phyloP scores from a whole-genome alignment of 2,113 vertebrate species.

The Leucosticte australis region DNA sequence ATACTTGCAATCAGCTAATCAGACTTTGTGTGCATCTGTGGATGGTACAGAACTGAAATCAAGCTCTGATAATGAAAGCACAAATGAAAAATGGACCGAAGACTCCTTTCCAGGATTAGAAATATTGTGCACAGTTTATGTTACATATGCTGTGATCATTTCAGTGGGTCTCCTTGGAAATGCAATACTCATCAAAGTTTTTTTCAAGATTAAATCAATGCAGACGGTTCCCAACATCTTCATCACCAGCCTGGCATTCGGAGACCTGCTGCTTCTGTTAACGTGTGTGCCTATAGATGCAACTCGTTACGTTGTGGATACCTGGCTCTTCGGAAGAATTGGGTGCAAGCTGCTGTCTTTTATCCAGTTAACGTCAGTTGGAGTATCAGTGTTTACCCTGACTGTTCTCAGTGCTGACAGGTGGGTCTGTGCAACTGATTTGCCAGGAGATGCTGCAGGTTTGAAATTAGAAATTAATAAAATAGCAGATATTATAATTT shows the following conservation, averaged over 20 bases:
- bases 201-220: conserved; percentile 83
- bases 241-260: conserved; percentile 82
- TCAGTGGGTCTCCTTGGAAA: conserved; percentile 83
- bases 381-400: conserved; percentile 83
- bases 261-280: conserved; percentile 79
- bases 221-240: conserved; percentile 84
- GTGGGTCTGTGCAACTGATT: conserved; percentile 64
- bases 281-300: conserved; percentile 82
- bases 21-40: conserved; percentile 58
- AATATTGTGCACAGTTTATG: conserved; percentile 73
- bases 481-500: neutral
- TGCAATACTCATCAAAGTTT: conserved; percentile 81
- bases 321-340: conserved; percentile 79
- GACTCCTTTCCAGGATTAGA: conserved; percentile 74
- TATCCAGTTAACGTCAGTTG: conserved; percentile 81
- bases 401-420: conserved; percentile 86
- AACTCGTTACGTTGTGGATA: conserved; percentile 76
- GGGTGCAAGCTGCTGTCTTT: conserved; percentile 84
- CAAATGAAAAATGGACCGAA: conserved; percentile 44
- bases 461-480: neutral
- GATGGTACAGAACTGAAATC: conserved; percentile 66
- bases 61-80: conserved; percentile 57
- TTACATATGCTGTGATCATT: conserved; percentile 78
- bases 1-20: conserved; percentile 63
- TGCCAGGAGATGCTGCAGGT: neutral